Conservation (phyloP, 2,797 vertebrate genomes). For the Semaprochilodus insignis region DNA sequence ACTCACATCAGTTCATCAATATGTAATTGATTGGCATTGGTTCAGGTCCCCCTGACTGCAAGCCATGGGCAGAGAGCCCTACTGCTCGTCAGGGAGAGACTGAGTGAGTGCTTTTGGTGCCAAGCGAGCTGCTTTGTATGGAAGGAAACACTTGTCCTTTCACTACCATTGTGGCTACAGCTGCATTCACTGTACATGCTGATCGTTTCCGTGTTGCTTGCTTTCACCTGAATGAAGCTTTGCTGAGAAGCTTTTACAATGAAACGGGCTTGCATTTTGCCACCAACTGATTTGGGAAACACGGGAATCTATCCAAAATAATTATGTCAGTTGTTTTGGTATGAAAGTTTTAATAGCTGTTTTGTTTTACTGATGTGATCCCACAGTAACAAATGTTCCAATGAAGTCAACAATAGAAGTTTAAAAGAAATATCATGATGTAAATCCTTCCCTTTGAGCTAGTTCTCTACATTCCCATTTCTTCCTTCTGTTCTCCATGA, state of each 20-base stretch:
- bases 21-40: conserved; percentile 72
- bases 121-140: conserved; percentile 34
- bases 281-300: neutral
- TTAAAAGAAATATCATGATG: neutral
- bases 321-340: neutral
- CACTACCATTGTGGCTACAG: conserved; percentile 14
- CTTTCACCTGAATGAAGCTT: conserved; percentile 6
- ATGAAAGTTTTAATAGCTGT: neutral
- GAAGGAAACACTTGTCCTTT: conserved; percentile 40
- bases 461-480: neutral
- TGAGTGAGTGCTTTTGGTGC: conserved; percentile 37
- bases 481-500: neutral
- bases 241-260: neutral
- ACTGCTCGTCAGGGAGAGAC: conserved; percentile 47
- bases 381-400: neutral
- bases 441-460: no score
- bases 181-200: conserved; percentile 34
- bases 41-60: conserved; percentile 66
- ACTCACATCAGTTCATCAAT: conserved; percentile 74
- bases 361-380: neutral
- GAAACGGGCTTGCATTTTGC: neutral
- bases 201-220: neutral
- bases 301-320: neutral
- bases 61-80: conserved; percentile 53
- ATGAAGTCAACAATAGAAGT: neutral